A percentile compares a stretch with the other conserved stretches of the same genome.
Conservation (phyloP, 2,113 vertebrate genomes). For the Podarcis muralis region DNA sequence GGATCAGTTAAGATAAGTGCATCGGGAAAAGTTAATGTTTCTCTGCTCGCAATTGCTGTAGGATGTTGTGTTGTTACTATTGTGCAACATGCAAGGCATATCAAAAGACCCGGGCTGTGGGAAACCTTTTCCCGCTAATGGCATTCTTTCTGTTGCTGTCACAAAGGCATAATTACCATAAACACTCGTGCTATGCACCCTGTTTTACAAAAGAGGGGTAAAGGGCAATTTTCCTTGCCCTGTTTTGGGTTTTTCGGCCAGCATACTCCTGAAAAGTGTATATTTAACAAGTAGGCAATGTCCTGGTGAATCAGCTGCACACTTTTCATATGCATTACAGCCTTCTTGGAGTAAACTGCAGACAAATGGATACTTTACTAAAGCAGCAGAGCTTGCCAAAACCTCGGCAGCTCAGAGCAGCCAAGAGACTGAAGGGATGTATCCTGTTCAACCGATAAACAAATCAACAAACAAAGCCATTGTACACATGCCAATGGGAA, state of each 20-base stretch:
- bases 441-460: not conserved
- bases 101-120: not conserved
- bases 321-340: slow-evolving; percentile 18
- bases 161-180: slow-evolving; percentile 22
- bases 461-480: not conserved
- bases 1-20: slow-evolving; percentile 14
- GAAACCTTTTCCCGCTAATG: slow-evolving; percentile 38
- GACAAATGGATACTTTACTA: not conserved
- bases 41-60: slow-evolving; percentile 7
- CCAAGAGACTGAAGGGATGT: not conserved
- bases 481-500: not conserved
- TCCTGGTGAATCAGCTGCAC: not conserved
- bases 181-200: not conserved
- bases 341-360: not conserved
- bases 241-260: slow-evolving; percentile 21
- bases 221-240: not conserved
- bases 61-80: not conserved
- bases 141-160: slow-evolving; percentile 20
- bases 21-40: slow-evolving; percentile 19
- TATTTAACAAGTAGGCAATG: not conserved
- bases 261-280: slow-evolving; percentile 25
- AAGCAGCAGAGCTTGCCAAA: slow-evolving; percentile 1
- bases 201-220: slow-evolving; percentile 12
- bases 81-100: not conserved
- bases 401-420: slow-evolving; percentile 9